phyloP scores from a whole-genome alignment of 2,797 vertebrate species.

The Microctenopoma lineatum region DNA sequence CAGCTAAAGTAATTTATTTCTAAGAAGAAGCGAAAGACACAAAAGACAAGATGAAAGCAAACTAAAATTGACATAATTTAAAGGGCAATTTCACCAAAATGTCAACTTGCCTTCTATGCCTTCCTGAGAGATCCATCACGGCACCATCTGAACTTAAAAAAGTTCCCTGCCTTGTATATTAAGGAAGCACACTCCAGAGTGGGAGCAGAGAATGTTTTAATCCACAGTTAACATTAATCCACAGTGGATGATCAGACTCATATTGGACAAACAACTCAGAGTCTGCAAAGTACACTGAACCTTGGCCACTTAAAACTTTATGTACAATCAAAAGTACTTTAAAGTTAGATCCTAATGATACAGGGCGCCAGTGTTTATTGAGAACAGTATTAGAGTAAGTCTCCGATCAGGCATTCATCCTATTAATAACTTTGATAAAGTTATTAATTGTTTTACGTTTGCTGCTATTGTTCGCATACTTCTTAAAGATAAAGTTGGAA shows the following conservation, averaged over 20 bases:
- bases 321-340: constrained; percentile 44
- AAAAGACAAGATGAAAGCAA: constrained; percentile 7
- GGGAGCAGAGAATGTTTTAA: not conserved
- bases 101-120: too few species aligned
- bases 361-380: constrained; percentile 29
- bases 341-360: constrained; percentile 31
- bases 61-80: not conserved
- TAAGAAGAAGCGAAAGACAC: not conserved
- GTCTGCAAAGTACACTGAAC: constrained; percentile 2
- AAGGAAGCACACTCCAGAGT: constrained; percentile 24
- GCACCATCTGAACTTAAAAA: too few species aligned
- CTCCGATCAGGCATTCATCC: constrained; percentile 3
- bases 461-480: not conserved
- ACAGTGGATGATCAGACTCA: constrained; percentile 13
- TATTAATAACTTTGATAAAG: not conserved
- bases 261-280: constrained; percentile 9
- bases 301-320: constrained; percentile 35
- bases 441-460: constrained; percentile 1
- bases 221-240: not conserved
- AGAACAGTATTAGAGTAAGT: not conserved
- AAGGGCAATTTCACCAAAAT: too few species aligned
- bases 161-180: constrained; percentile 9
- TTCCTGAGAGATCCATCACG: too few species aligned
- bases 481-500: not conserved
- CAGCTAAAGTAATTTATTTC: not conserved